A percentile compares a stretch with the other conserved stretches of the same genome.
Conservation (phyloP, 92 coral and sea anemone species). For the Epizoanthus scotinus region DNA sequence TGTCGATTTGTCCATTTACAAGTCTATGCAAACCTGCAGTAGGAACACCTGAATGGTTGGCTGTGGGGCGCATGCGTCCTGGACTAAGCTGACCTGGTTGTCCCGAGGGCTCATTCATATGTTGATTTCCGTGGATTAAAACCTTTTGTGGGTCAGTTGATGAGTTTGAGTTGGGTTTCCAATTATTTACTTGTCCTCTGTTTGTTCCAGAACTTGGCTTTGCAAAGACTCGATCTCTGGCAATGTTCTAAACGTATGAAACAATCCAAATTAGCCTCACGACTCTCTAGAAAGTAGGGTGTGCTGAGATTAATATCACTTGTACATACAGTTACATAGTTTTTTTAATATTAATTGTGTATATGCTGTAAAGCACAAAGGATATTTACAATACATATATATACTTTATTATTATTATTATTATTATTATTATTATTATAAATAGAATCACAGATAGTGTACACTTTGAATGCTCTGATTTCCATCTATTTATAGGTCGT, state of each 20-base stretch:
- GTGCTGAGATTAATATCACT: not conserved
- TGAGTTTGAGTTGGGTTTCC: not conserved
- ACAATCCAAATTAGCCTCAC: not conserved
- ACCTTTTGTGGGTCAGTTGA: constrained; percentile 5
- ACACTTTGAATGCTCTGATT: not conserved
- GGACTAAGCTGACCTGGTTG: constrained; percentile 19
- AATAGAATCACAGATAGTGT: not conserved
- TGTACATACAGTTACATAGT: not conserved
- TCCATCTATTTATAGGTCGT: too few species aligned
- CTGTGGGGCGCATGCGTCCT: not conserved
- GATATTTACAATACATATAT: too few species aligned
- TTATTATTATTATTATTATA: too few species aligned
- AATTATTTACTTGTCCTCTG: not conserved
- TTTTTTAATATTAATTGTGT: too few species aligned
- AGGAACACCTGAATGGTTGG: not conserved
- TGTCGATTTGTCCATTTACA: not conserved
- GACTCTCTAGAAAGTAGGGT: not conserved
- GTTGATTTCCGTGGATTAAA: not conserved
- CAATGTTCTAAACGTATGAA: not conserved
- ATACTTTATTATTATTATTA: too few species aligned
- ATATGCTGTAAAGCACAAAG: too few species aligned
- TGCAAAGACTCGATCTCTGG: constrained; percentile 11
- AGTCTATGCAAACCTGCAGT: not conserved
- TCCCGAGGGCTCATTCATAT: not conserved
- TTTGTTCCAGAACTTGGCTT: not conserved